Evolutionary conservation across 2,888 invertebrate species (phyloP).

Genomic region (Pediacus dermestoides): DNA sequence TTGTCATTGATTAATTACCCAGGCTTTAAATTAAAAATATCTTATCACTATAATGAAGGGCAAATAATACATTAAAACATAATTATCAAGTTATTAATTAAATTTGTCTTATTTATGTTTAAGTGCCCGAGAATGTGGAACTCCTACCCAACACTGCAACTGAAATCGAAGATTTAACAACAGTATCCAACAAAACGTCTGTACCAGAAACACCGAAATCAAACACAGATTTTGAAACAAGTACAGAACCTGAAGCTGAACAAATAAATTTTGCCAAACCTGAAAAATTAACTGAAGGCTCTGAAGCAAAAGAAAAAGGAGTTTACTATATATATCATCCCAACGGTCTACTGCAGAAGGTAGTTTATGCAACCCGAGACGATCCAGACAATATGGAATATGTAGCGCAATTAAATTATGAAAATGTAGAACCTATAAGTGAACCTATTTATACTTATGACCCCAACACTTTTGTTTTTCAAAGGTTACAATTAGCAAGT

Average conservation of each 20-base stretch:
- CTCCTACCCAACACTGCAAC: no score
- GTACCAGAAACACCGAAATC: no score
- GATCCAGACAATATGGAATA: conserved; percentile 60
- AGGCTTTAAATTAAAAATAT: no score
- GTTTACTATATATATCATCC: conserved; percentile 65
- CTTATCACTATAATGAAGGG: no score
- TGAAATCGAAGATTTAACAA: no score
- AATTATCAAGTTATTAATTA: no score
- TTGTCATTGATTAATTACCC: no score
- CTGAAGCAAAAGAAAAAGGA: conserved; percentile 47
- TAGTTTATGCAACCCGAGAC: conserved; percentile 58
- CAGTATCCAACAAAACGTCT: no score
- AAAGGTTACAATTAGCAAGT: conserved; percentile 16
- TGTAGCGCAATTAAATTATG: conserved; percentile 61
- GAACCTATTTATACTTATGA: conserved; percentile 59
- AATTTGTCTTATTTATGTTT: no score
- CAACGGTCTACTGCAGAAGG: conserved; percentile 59
- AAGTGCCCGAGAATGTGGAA: no score
- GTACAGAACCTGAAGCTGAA: conserved; percentile 17
- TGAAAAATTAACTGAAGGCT: not conserved
- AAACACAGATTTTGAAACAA: conserved; percentile 12
- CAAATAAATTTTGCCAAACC: conserved; percentile 9
- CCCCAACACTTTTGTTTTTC: conserved; percentile 38
- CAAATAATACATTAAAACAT: no score
- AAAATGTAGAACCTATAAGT: conserved; percentile 60